phyloP scores from a whole-genome alignment of 2,797 vertebrate genomes.

The Pantherophis alleghaniensis region DNA sequence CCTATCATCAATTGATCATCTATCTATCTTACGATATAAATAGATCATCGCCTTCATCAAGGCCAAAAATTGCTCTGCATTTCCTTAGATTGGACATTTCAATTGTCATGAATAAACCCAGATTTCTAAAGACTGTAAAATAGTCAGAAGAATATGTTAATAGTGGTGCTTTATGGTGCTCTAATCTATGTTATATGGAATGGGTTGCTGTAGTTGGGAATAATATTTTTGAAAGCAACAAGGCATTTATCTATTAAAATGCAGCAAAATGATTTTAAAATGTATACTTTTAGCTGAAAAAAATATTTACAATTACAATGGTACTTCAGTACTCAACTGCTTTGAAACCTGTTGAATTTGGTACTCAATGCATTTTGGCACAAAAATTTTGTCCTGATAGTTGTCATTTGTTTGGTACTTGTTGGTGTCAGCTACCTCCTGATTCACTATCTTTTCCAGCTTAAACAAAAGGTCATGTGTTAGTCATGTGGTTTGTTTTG shows the following conservation, averaged over 20 bases:
- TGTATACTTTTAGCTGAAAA: background rate
- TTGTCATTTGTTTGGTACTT: background rate
- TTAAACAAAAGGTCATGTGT: background rate
- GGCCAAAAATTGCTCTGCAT: too few relatives aligned
- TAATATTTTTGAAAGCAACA: background rate
- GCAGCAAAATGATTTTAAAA: background rate
- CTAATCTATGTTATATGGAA: background rate
- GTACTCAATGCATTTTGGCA: background rate
- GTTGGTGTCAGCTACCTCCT: background rate
- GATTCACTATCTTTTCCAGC: background rate
- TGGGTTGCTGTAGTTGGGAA: background rate
- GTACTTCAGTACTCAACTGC: background rate
- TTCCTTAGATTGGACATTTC: background rate
- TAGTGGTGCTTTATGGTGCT: background rate
- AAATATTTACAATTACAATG: background rate
- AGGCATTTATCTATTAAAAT: background rate
- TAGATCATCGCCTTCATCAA: background rate
- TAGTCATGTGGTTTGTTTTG: background rate
- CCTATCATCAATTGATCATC: background rate
- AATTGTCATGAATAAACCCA: background rate
- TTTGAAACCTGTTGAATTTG: background rate
- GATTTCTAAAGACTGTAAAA: background rate
- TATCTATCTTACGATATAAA: background rate
- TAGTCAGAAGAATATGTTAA: background rate
- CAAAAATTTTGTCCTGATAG: background rate